Conservation (phyloP, 2,888 invertebrate species). For the Eupithecia centaureata region DNA sequence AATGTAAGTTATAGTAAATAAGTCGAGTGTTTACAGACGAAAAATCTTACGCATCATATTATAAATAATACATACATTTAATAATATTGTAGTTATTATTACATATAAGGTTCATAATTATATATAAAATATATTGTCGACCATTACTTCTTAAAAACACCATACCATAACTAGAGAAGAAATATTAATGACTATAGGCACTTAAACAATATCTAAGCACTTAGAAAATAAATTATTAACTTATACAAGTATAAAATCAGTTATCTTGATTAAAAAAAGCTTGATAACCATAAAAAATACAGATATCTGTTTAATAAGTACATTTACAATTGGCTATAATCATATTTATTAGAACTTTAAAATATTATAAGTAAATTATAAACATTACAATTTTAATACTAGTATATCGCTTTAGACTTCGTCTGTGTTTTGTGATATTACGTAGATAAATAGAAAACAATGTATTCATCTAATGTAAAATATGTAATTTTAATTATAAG, state of each 20-base stretch:
- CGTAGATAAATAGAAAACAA: constrained; percentile 49
- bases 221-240: not conserved
- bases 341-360: not conserved
- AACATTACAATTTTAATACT: constrained; percentile 20
- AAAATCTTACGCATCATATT: constrained; percentile 41
- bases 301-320: not conserved
- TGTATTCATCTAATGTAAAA: constrained; percentile 7
- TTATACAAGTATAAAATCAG: not conserved
- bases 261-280: no score
- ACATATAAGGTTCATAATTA: constrained; percentile 14
- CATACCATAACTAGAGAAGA: not conserved
- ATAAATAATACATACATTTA: not conserved
- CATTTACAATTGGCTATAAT: not conserved
- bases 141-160: not conserved
- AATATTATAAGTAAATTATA: constrained; percentile 41
- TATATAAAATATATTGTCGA: constrained; percentile 18
- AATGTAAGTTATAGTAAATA: constrained; percentile 45
- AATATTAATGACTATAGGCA: not conserved
- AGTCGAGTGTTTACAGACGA: constrained; percentile 54
- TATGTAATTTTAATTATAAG: not conserved
- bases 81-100: constrained; percentile 12
- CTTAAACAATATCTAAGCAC: not conserved
- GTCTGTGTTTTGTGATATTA: constrained; percentile 68
- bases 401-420: constrained; percentile 54
- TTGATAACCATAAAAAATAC: not conserved